Percentiles rank a stretch among this genome's conserved stretches.
These are phyloP conservation scores for Pomacea canaliculata DNA, from an alignment of 2,888 invertebrate genomes.

Conservation along the genomic window DNA sequence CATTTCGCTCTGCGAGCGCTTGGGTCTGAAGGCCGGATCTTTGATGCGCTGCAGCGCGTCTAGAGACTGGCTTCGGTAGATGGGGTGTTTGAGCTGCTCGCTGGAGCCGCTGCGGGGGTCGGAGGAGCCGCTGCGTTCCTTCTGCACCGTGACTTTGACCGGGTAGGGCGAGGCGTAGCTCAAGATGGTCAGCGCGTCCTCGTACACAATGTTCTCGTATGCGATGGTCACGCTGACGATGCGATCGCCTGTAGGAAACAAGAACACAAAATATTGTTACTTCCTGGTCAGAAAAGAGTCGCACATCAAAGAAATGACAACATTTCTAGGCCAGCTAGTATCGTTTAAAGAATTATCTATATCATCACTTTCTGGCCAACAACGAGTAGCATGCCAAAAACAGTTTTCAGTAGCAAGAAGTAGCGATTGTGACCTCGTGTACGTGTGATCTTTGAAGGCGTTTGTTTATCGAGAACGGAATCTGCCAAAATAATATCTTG, in stretches of 20 bases:
- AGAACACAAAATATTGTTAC: neutral
- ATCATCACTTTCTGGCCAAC: neutral
- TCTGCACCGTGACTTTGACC: conserved; percentile 80
- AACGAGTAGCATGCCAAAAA: neutral
- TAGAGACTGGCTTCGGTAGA: conserved; percentile 83
- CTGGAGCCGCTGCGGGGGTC: conserved; percentile 34
- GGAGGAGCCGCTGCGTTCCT: conserved; percentile 68
- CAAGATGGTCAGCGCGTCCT: conserved; percentile 89
- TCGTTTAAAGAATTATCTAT: too few species aligned
- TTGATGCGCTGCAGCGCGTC: conserved; percentile 81
- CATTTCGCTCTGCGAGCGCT: conserved; percentile 54
- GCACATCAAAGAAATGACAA: neutral
- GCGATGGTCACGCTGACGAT: conserved; percentile 88
- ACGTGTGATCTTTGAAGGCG: too few species aligned
- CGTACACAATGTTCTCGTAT: conserved; percentile 88
- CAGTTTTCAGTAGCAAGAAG: too few species aligned
- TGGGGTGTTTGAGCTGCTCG: conserved; percentile 79
- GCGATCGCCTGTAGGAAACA: conserved; percentile 80
- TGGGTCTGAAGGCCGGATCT: conserved; percentile 39
- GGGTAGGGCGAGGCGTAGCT: conserved; percentile 90
- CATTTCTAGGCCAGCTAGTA: neutral
- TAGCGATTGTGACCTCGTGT: too few species aligned
- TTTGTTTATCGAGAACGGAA: too few species aligned
- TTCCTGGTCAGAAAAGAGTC: too few species aligned
- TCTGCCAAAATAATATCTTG: too few species aligned